These are phyloP conservation scores for Megastigmus dorsalis DNA, from an alignment of 2,888 invertebrate genomes.

Conservation along the genomic window DNA sequence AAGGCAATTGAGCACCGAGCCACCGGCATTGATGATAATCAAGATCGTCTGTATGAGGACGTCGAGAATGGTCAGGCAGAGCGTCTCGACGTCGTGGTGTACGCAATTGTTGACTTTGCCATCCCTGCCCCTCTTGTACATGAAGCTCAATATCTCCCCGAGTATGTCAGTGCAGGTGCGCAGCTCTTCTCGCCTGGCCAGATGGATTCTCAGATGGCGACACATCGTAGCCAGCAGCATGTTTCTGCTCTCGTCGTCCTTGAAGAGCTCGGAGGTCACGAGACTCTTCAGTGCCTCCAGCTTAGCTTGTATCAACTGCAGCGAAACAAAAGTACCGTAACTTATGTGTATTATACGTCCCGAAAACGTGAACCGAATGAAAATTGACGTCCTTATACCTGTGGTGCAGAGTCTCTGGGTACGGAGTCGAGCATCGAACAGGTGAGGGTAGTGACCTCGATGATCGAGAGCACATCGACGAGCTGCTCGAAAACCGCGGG, in stretches of 20 bases:
- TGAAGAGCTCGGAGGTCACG: constrained; percentile 83
- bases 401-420: constrained; percentile 81
- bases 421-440: constrained; percentile 86
- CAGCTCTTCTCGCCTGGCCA: constrained; percentile 88
- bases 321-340: too few relatives aligned
- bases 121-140: constrained; percentile 77
- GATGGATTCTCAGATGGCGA: constrained; percentile 88
- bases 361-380: neutral
- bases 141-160: constrained; percentile 85
- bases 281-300: constrained; percentile 88
- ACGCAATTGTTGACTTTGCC: constrained; percentile 79
- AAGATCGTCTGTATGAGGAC: constrained; percentile 90
- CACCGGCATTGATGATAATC: constrained; percentile 86
- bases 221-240: constrained; percentile 89
- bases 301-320: constrained; percentile 85
- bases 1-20: constrained; percentile 85
- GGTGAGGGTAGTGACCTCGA: constrained; percentile 87
- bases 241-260: constrained; percentile 88
- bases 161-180: constrained; percentile 90
- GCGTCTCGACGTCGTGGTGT: constrained; percentile 87
- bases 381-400: constrained; percentile 60
- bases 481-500: constrained; percentile 90
- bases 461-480: constrained; percentile 82
- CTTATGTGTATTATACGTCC: too few relatives aligned
- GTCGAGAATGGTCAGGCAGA: constrained; percentile 87